These are phyloP conservation scores for Ophion obscuratus DNA, from an alignment of 2,888 invertebrate species.

Conservation along the genomic window DNA sequence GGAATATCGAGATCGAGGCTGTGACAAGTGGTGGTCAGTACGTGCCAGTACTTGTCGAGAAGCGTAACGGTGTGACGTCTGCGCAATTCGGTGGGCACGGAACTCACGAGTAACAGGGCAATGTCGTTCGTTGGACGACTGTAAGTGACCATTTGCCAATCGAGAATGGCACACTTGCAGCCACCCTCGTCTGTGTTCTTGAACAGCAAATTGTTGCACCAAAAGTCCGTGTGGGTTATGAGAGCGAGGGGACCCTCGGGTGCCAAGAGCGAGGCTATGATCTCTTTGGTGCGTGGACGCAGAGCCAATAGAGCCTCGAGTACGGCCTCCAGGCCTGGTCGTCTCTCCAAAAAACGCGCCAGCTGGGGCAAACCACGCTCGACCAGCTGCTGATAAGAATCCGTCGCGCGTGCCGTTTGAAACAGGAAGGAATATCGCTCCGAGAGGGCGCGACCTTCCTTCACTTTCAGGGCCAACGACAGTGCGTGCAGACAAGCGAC, in stretches of 20 bases:
- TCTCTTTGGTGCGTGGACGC: conserved; percentile 89
- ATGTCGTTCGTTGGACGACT: conserved; percentile 92
- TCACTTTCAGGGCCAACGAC: conserved; percentile 88
- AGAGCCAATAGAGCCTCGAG: conserved; percentile 86
- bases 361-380: conserved; percentile 91
- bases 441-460: conserved; percentile 85
- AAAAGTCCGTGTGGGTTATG: conserved; percentile 93
- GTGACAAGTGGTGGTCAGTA: conserved; percentile 87
- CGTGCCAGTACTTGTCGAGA: conserved; percentile 89
- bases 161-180: conserved; percentile 89
- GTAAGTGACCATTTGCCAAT: conserved; percentile 94
- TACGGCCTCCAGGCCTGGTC: conserved; percentile 87
- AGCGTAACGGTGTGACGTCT: conserved; percentile 87
- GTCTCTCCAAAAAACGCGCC: conserved; percentile 89
- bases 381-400: conserved; percentile 92
- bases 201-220: conserved; percentile 92
- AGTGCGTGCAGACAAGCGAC: conserved; percentile 91
- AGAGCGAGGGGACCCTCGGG: conserved; percentile 91
- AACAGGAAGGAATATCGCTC: conserved; percentile 89
- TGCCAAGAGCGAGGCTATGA: conserved; percentile 89
- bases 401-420: conserved; percentile 91
- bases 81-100: conserved; percentile 89
- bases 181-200: conserved; percentile 80
- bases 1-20: conserved; percentile 87
- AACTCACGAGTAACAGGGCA: conserved; percentile 90